Evolutionary conservation across 2,113 vertebrate species (phyloP), one percentile per base, ranked within the genome.

Genomic region (Callaeas wilsoni): DNA sequence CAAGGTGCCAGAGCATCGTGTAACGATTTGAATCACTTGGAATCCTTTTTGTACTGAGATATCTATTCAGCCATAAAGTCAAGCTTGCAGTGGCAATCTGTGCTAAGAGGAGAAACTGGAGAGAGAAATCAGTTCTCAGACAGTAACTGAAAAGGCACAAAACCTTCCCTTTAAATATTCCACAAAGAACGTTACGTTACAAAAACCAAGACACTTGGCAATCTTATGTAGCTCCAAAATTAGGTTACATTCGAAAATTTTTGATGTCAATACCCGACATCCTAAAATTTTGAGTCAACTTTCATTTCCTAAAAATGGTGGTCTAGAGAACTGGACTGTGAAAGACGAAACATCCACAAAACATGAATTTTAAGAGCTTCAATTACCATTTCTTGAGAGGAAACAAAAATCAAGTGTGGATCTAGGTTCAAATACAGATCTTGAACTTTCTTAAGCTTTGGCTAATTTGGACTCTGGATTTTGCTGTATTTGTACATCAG

Each of bases 1-100:
- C 80, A 78, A 87, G 89, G 93, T 94, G 94, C 76, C 95, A 95
- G 86, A 94, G 81, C 65, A 42, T 35, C 59, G 47, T 87, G 87
- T 63, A 95, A 95, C 5, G 1, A 57, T 70, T 65, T 87, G 77
- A 91, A 69, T 94, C 67, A 47, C 78, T 96, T 93, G 87, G 87
- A 96, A 84, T n/a, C 79, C 26, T 90, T 92, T 86, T 46, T 82
- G 77, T 23, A 62, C 84, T 29, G 74, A 79, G 77, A 73, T 73
- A 81, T 82, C 93, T 95, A 52, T 53, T 93, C 65, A 94, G 91
- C 30, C 93, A 91, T 65, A 12, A 89, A 94, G 87, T 63, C 84
- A 91, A 96, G 53, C 74, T 82, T 32, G 12, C 33, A 64, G 74
- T 6, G 3, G 57, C 87, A 93, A 73, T 89, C 89, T 82, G 65